Evolutionary conservation across 2,113 vertebrate genomes (phyloP).

Genomic region (Zosterops borbonicus): DNA sequence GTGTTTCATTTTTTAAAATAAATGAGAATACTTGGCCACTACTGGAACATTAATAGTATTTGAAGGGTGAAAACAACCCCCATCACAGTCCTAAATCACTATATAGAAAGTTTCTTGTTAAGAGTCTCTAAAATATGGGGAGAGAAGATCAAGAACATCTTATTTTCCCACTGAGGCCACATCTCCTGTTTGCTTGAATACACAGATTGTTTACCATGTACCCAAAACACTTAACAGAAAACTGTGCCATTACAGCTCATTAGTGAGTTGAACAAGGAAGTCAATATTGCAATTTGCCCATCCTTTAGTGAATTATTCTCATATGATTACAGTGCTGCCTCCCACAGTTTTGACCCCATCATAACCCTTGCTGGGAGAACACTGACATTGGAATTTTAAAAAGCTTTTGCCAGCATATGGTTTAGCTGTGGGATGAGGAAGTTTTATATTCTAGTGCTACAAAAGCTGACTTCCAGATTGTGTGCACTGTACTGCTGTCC

Average conservation of each 20-base stretch:
- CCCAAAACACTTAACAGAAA: not conserved
- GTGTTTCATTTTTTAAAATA: not conserved
- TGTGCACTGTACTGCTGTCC: not conserved
- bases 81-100: not conserved
- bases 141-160: not conserved
- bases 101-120: not conserved
- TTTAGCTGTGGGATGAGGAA: slow-evolving; percentile 12
- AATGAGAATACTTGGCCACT: not conserved
- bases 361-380: not conserved
- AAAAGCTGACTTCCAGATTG: not conserved
- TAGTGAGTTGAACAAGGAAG: not conserved
- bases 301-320: not conserved
- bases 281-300: not conserved
- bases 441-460: not conserved
- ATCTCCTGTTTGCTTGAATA: not conserved
- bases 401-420: slow-evolving; percentile 1
- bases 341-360: not conserved
- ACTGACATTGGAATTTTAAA: slow-evolving; percentile 14
- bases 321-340: not conserved
- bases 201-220: not conserved
- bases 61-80: not conserved
- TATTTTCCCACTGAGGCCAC: not conserved
- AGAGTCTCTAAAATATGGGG: not conserved
- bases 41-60: not conserved
- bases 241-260: not conserved